A percentile compares a stretch with the other conserved stretches of the same genome.
Conservation (phyloP, 1,140 invertebrate genomes). For the Zaprionus ghesquierei region DNA sequence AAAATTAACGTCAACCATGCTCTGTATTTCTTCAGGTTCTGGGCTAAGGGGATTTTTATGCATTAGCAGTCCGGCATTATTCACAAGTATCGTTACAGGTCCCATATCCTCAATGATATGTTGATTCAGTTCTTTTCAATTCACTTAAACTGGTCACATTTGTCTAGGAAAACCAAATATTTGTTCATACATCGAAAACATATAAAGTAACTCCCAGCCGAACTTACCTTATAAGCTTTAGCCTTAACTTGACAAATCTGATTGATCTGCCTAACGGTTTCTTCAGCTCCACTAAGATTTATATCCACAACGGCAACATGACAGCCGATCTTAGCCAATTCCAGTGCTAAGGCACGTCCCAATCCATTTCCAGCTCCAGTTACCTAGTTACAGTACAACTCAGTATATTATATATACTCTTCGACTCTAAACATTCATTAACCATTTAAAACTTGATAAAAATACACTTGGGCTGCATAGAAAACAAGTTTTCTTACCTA, state of each 20-base stretch:
- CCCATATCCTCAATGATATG: conserved; percentile 53
- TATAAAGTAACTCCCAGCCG: neutral
- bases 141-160: conserved; percentile 45
- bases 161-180: conserved; percentile 3
- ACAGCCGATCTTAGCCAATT: conserved; percentile 54
- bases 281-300: conserved; percentile 46
- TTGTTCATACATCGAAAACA: neutral
- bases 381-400: conserved; percentile 31
- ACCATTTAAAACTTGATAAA: neutral
- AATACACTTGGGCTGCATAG: neutral
- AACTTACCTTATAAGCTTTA: conserved; percentile 51
- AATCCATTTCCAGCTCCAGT: conserved; percentile 61
- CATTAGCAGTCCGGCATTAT: conserved; percentile 68
- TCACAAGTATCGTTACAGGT: conserved; percentile 61
- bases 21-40: conserved; percentile 41
- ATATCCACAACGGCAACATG: conserved; percentile 57
- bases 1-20: conserved; percentile 61
- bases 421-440: neutral
- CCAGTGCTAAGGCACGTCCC: conserved; percentile 45
- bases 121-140: conserved; percentile 16
- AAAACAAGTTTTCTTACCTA: neutral
- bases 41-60: conserved; percentile 28
- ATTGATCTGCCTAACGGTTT: conserved; percentile 44
- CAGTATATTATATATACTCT: neutral
- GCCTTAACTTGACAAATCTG: conserved; percentile 24